Evolutionary conservation across 64 coral and sea anemone genomes (phyloP).

Genomic region (Stichodactyla mertensii): DNA sequence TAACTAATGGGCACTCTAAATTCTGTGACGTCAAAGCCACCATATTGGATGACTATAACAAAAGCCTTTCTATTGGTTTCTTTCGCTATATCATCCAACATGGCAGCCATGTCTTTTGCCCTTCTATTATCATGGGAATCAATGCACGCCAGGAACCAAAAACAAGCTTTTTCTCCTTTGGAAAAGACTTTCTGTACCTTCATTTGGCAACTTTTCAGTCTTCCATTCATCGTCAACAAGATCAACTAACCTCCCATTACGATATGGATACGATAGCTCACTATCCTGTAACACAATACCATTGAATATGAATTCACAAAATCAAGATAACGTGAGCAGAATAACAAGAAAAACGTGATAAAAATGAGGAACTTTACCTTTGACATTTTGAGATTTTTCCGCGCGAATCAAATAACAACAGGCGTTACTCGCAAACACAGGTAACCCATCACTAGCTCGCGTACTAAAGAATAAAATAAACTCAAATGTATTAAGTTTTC

Average conservation of each 20-base stretch:
- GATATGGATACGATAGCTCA: slow-evolving; percentile 62
- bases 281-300: slow-evolving; percentile 54
- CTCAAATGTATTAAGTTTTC: no score
- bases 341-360: not conserved
- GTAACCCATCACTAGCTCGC: not conserved
- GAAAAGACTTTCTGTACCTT: slow-evolving; percentile 26
- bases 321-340: no score
- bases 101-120: no score
- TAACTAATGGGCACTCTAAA: no score
- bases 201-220: slow-evolving; percentile 69
- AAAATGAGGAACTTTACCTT: not conserved
- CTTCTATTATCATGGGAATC: no score
- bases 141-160: not conserved
- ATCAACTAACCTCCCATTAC: slow-evolving; percentile 54
- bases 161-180: not conserved
- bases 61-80: no score
- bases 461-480: no score
- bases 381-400: not conserved
- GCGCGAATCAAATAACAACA: slow-evolving; percentile 8
- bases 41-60: no score
- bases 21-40: no score
- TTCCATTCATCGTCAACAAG: slow-evolving; percentile 79
- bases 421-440: slow-evolving; percentile 6
- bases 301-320: not conserved
- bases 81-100: no score